Evolutionary conservation across 2,888 invertebrate species (phyloP).

Genomic region (Lysandra coridon): DNA sequence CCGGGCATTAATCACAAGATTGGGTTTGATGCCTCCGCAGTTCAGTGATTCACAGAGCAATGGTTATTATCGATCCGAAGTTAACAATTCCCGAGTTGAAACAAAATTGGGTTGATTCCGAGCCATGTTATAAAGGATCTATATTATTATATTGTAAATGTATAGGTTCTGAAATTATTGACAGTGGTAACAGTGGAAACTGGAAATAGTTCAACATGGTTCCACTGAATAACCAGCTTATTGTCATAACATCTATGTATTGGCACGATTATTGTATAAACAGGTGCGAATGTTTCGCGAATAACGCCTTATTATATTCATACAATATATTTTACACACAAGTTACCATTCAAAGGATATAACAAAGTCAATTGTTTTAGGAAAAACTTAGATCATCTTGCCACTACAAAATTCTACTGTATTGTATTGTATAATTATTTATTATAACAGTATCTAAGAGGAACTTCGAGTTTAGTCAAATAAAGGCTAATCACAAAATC

Average conservation of each 20-base stretch:
- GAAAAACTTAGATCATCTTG: not conserved
- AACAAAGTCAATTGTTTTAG: not conserved
- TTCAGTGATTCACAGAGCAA: no score
- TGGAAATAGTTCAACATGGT: not conserved
- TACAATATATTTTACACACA: not conserved
- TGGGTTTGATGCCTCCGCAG: no score
- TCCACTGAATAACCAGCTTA: not conserved
- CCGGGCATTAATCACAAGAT: not conserved
- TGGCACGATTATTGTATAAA: slow-evolving; percentile 7
- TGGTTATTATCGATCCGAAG: no score
- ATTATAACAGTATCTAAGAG: no score
- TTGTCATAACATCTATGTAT: not conserved
- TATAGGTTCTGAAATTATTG: no score
- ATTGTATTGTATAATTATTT: not conserved
- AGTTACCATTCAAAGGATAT: not conserved
- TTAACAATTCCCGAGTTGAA: no score
- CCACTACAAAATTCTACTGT: not conserved
- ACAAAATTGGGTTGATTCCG: no score
- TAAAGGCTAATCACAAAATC: no score
- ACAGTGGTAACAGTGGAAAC: not conserved
- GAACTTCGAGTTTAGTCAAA: no score
- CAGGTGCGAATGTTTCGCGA: slow-evolving; percentile 4
- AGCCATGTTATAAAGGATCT: no score
- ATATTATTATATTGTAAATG: no score
- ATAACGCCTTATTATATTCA: not conserved